Evolutionary conservation across 2,888 invertebrate genomes (phyloP), one percentile per base, ranked within the genome.

Genomic region (Cremastobaeus sp.): DNA sequence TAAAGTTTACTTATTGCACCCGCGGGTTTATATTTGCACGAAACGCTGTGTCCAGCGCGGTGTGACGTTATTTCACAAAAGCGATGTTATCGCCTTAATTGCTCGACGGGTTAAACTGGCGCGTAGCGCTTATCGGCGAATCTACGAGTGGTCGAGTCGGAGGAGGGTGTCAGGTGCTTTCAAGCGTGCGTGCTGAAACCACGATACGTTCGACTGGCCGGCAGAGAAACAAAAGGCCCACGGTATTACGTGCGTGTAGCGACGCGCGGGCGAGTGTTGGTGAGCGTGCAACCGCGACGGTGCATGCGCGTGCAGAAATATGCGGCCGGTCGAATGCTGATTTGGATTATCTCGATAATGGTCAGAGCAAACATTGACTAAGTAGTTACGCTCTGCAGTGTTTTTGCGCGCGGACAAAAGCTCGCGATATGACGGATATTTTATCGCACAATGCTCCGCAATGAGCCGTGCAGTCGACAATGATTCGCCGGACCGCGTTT

Each of bases 51-150:
- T 25, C 17, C 50, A 62, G 12, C 52, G 25, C 78, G 73, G 80
- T 83, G 81, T 82, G 82, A 81, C 82, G 83, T 83, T 84, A 83
- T 84, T 84, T 81, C 80, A 78, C 81, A 78, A 80, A 77, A 77
- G 80, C 81, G 85, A 85, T 85, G 79, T 77, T 85, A 85, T 85
- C 85, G 78, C 77, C 82, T 85, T 85, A 85, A 85, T 85, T 85
- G 84, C 82, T 80, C 82, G 82, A 76, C 81, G 83, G 84, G 85
- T 85, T 84, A 83, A 85, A 85, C 85, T 83, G 83, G 82, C 81
- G 79, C 79, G 80, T 76, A 79, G 73, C 76, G 76, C 82, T 84
- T 85, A 85, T 85, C 85, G 80, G 74, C 71, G 76, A 76, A 85
- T 85, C 83, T 83, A 78, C 80, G 79, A 79, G 79, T 74, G 78